Evolutionary conservation across 1,140 invertebrate genomes (phyloP).

Genomic region (Aphis craccivora): DNA sequence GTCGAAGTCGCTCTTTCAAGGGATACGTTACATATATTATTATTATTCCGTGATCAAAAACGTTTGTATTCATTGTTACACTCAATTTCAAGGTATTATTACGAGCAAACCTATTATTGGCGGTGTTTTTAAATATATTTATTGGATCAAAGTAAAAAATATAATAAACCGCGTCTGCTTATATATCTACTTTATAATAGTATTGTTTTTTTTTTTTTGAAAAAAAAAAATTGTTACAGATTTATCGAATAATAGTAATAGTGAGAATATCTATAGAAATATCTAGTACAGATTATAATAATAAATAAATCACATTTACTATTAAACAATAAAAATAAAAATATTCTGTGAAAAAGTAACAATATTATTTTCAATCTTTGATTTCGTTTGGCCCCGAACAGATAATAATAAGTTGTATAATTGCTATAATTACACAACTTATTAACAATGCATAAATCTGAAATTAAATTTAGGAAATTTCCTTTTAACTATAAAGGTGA

Average conservation of each 20-base stretch:
- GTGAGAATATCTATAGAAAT: neutral
- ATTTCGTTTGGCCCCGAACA: neutral
- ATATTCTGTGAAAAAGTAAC: neutral
- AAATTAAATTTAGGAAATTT: constrained; percentile 12
- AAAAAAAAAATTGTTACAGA: neutral
- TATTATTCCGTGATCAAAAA: constrained; percentile 51
- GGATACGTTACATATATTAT: constrained; percentile 41
- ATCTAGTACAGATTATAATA: neutral
- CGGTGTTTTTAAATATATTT: constrained; percentile 48
- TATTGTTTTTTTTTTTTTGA: neutral
- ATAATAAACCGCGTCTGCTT: neutral
- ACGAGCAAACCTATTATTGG: constrained; percentile 44
- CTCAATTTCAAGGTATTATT: constrained; percentile 51
- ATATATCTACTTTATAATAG: neutral
- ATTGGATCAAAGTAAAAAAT: constrained; percentile 55
- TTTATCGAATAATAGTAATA: neutral
- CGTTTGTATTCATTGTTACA: constrained; percentile 49
- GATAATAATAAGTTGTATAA: neutral
- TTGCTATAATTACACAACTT: neutral
- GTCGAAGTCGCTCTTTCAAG: constrained; percentile 15
- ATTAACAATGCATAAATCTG: neutral
- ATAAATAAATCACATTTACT: neutral
- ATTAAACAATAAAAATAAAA: neutral
- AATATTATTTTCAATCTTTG: neutral
- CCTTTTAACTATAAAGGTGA: neutral